Conservation (phyloP, 1,140 invertebrate species). For the Danaus melanippus region DNA sequence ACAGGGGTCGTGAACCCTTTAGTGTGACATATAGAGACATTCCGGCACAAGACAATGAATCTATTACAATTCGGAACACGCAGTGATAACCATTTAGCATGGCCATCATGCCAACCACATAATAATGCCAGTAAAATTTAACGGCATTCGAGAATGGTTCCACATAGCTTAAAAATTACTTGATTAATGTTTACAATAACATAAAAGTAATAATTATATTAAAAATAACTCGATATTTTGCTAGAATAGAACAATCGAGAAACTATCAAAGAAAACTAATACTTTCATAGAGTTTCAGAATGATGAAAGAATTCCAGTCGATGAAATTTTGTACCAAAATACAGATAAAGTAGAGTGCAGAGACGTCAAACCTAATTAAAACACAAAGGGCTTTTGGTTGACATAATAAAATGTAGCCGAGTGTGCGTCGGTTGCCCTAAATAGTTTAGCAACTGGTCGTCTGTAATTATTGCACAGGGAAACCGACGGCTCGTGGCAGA, state of each 20-base stretch:
- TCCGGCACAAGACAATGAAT: conserved; percentile 35
- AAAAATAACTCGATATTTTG: too few relatives aligned
- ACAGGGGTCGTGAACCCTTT: conserved; percentile 8
- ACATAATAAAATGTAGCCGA: conserved; percentile 46
- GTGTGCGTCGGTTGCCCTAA: conserved; percentile 35
- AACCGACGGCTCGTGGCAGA: conserved; percentile 16
- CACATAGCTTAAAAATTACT: too few relatives aligned
- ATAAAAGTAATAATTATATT: too few relatives aligned
- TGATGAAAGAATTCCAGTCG: too few relatives aligned
- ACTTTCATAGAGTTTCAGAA: too few relatives aligned
- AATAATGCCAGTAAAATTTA: conserved; percentile 42
- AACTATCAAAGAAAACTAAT: too few relatives aligned
- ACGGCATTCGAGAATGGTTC: conserved; percentile 15
- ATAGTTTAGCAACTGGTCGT: conserved; percentile 46
- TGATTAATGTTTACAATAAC: too few relatives aligned
- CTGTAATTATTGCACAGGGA: conserved; percentile 44
- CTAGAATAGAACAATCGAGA: too few relatives aligned
- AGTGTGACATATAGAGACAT: conserved; percentile 5
- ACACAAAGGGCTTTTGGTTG: conserved; percentile 47
- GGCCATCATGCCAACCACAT: conserved; percentile 21
- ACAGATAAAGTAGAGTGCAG: conserved; percentile 1
- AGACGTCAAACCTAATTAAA: conserved; percentile 42
- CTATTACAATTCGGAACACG: conserved; percentile 48
- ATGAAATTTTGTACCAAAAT: too few relatives aligned
- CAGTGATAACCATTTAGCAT: conserved; percentile 19